These are phyloP conservation scores for Maccullochella peelii DNA, from an alignment of 2,113 vertebrate species.

Conservation along the genomic window DNA sequence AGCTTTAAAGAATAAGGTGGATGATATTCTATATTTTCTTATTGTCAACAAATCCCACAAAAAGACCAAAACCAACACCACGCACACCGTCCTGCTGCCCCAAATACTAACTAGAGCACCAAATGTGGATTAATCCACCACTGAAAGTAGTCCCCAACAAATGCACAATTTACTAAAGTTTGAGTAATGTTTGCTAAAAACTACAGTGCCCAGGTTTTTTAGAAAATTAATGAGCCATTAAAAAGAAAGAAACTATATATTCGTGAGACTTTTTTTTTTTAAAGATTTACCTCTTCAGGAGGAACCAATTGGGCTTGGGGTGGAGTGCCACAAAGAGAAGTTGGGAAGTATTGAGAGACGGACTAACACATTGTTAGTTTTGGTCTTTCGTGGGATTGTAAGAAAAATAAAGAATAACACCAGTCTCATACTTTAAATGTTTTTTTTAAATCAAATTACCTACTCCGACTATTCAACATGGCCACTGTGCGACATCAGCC, in stretches of 20 bases:
- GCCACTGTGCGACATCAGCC: background rate
- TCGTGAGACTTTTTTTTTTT: background rate
- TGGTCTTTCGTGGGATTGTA: background rate
- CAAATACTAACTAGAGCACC: background rate
- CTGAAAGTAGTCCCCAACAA: slow-evolving; percentile 3
- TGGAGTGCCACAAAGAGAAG: background rate
- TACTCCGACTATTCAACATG: slow-evolving; percentile 45
- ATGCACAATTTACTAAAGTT: background rate
- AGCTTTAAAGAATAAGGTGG: background rate
- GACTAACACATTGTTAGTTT: background rate
- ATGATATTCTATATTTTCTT: background rate
- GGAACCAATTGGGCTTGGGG: background rate
- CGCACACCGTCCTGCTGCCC: background rate
- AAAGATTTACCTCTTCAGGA: background rate
- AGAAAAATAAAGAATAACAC: background rate
- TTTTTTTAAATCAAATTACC: background rate
- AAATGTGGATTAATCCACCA: background rate
- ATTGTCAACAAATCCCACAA: background rate
- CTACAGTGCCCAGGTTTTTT: background rate
- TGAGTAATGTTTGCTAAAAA: background rate
- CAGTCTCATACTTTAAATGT: background rate
- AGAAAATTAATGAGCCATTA: background rate
- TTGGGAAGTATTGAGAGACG: no score
- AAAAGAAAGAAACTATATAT: background rate
- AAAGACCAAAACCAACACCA: background rate